These are phyloP conservation scores for Apodemus sylvaticus DNA, from an alignment of 2,113 vertebrate genomes.

Conservation along the genomic window DNA sequence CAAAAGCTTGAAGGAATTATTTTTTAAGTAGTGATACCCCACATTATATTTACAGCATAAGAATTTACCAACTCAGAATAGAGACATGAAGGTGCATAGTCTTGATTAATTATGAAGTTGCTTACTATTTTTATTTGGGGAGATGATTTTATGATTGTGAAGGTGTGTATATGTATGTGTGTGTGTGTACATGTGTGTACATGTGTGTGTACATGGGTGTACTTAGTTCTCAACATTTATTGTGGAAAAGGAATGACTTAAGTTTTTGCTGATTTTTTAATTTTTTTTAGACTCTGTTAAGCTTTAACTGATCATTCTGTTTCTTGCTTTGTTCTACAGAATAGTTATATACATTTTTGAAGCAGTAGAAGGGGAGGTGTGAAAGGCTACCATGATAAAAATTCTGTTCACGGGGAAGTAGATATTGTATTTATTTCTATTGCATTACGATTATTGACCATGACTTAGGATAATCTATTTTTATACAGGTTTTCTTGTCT, in stretches of 20 bases:
- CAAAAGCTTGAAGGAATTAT: background rate
- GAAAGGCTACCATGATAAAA: background rate
- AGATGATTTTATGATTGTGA: background rate
- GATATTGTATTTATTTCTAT: background rate
- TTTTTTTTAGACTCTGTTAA: slow-evolving; percentile 6
- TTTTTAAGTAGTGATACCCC: background rate
- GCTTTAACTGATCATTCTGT: background rate
- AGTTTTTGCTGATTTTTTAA: background rate
- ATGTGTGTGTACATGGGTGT: background rate
- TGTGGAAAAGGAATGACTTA: background rate
- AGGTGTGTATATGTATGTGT: background rate
- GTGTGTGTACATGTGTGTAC: background rate
- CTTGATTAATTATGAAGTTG: slow-evolving; percentile 11
- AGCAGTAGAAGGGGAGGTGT: background rate
- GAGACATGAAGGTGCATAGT: background rate
- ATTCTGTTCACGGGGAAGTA: background rate
- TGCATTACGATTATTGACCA: background rate
- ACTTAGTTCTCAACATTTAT: background rate
- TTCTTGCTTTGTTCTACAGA: slow-evolving; percentile 25
- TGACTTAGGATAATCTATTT: slow-evolving; percentile 55
- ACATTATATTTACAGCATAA: background rate
- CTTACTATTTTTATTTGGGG: background rate
- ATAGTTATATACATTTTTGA: slow-evolving; percentile 7
- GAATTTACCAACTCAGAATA: slow-evolving; percentile 2
- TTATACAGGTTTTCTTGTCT: slow-evolving; percentile 81